These are phyloP conservation scores for Sebastes reedi DNA, from an alignment of 2,797 vertebrate genomes.

Conservation along the genomic window DNA sequence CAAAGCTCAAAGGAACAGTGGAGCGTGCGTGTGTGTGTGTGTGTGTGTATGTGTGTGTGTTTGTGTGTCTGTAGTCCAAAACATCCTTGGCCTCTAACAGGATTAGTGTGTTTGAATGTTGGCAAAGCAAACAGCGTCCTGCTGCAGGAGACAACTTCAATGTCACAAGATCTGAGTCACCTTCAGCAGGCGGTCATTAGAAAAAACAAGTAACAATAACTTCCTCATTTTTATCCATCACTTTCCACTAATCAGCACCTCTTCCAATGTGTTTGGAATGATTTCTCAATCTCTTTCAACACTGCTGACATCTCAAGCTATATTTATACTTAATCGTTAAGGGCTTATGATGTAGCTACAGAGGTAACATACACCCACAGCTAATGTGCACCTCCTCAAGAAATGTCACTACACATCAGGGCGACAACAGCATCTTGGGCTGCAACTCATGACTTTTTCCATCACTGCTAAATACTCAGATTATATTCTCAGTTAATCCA, in stretches of 20 bases:
- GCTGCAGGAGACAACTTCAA: slow-evolving; percentile 50
- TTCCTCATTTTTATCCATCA: not conserved
- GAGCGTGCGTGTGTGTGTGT: not conserved
- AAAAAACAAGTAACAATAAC: not conserved
- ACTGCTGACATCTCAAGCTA: not conserved
- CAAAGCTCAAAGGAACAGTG: not conserved
- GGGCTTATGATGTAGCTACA: not conserved
- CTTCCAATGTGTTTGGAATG: not conserved
- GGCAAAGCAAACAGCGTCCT: slow-evolving; percentile 76
- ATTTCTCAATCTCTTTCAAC: not conserved
- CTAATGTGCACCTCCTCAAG: not conserved
- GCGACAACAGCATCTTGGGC: not conserved
- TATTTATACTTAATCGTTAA: not conserved
- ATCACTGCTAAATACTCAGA: not conserved
- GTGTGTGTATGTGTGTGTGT: not conserved
- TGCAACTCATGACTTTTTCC: not conserved
- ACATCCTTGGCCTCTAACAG: slow-evolving; percentile 59
- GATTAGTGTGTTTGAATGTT: slow-evolving; percentile 72
- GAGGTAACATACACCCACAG: not conserved
- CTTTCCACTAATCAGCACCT: slow-evolving; percentile 10
- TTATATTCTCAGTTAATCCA: not conserved
- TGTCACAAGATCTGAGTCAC: slow-evolving; percentile 62
- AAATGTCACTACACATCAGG: not conserved
- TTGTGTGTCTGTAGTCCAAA: slow-evolving; percentile 55
- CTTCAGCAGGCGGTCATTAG: slow-evolving; percentile 25